Percentiles rank a stretch among this genome's conserved stretches.
phyloP scores from a whole-genome alignment of 2,888 invertebrate species.

The Plagodis dolabraria region DNA sequence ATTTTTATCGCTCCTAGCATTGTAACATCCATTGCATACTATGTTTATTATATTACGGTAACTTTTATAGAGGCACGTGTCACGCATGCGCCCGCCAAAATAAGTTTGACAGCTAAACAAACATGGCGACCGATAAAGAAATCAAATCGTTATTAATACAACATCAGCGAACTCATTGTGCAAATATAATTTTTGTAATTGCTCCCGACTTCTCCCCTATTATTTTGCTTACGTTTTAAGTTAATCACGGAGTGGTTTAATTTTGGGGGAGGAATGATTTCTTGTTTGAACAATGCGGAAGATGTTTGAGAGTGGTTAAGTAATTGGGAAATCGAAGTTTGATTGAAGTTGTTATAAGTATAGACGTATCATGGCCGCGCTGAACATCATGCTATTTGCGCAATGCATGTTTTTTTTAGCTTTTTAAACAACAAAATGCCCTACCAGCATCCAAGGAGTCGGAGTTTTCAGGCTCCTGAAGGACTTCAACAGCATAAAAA shows the following conservation, averaged over 20 bases:
- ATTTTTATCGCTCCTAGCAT: constrained; percentile 53
- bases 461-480: no score
- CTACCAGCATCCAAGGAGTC: no score
- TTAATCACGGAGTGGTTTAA: constrained; percentile 48
- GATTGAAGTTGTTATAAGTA: not conserved
- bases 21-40: constrained; percentile 58
- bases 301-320: constrained; percentile 30
- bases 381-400: no score
- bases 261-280: constrained; percentile 55
- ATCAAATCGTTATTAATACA: constrained; percentile 79
- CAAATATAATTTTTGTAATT: constrained; percentile 81
- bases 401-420: no score
- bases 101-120: constrained; percentile 77
- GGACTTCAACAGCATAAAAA: no score
- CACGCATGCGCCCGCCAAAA: constrained; percentile 60
- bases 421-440: no score
- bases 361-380: no score
- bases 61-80: constrained; percentile 65
- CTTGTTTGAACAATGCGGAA: constrained; percentile 49
- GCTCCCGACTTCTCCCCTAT: constrained; percentile 60
- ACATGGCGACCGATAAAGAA: constrained; percentile 74
- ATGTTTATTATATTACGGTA: constrained; percentile 53
- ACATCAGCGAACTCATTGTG: constrained; percentile 72
- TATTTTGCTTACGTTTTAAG: constrained; percentile 55
- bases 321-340: constrained; percentile 33